Evolutionary conservation across 2,113 vertebrate species (phyloP).

Genomic region (Erythrolamprus reginae): DNA sequence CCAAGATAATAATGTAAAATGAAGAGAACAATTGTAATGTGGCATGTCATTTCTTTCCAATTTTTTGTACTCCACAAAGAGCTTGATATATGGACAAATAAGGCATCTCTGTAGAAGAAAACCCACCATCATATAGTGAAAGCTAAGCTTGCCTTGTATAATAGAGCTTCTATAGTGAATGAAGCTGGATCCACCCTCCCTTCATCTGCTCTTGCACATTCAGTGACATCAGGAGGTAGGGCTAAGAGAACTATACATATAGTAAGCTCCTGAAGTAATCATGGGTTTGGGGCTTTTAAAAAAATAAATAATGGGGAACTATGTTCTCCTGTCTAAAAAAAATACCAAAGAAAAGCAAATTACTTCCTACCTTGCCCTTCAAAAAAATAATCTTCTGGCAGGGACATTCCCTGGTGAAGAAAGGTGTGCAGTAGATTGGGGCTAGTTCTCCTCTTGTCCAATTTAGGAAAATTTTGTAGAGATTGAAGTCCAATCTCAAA

Average conservation of each 20-base stretch:
- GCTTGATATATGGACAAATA: not conserved
- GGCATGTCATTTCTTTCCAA: not conserved
- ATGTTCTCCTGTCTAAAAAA: not conserved
- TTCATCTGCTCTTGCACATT: not conserved
- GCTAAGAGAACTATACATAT: not conserved
- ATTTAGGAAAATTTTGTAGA: not conserved
- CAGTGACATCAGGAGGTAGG: not conserved
- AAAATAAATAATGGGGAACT: not conserved
- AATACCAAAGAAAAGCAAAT: not conserved
- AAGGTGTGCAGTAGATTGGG: not conserved
- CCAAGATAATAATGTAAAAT: not conserved
- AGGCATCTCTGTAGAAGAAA: not conserved
- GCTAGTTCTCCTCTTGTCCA: not conserved
- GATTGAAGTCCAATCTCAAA: not conserved
- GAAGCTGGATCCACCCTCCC: not conserved
- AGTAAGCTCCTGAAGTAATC: not conserved
- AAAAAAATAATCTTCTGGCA: not conserved
- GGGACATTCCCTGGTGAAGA: not conserved
- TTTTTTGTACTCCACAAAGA: not conserved
- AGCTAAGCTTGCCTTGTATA: not conserved
- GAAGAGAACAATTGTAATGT: not conserved
- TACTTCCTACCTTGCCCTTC: not conserved
- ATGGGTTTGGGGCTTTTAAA: no score
- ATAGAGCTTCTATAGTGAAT: not conserved
- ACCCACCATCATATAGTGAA: not conserved